phyloP scores from a whole-genome alignment of 2,797 vertebrate species.

The Syncerus caffer region DNA sequence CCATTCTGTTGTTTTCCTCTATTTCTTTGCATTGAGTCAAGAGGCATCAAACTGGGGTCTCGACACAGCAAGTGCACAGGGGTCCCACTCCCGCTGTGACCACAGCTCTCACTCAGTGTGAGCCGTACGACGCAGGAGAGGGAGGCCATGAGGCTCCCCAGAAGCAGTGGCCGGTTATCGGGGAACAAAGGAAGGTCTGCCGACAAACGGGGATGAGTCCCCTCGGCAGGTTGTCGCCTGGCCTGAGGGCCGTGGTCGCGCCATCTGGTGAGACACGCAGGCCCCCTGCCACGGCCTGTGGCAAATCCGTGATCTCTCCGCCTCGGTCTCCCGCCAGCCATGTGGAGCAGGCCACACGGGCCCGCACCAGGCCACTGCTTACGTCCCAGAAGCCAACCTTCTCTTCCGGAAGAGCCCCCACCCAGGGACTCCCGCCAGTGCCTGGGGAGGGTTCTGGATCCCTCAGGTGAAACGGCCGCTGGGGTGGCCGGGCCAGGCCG shows the following conservation, averaged over 20 bases:
- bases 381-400: rapidly evolving
- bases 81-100: rapidly evolving
- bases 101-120: rapidly evolving
- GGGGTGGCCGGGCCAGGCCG: neutral
- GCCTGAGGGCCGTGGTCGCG: neutral
- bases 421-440: rapidly evolving
- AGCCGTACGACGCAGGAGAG: rapidly evolving
- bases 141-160: rapidly evolving
- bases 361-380: neutral
- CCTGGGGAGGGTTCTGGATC: neutral
- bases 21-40: neutral
- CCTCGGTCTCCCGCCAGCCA: neutral
- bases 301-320: rapidly evolving
- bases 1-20: too few relatives aligned
- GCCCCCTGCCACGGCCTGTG: too few relatives aligned
- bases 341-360: rapidly evolving
- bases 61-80: rapidly evolving
- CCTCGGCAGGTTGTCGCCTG: rapidly evolving
- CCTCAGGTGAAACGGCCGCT: rapidly evolving
- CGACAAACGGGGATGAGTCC: rapidly evolving
- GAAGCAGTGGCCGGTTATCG: rapidly evolving
- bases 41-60: rapidly evolving
- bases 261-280: rapidly evolving
- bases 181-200: neutral
- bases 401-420: neutral